phyloP scores from a whole-genome alignment of 2,888 invertebrate species.

The Drosophila tripunctata region DNA sequence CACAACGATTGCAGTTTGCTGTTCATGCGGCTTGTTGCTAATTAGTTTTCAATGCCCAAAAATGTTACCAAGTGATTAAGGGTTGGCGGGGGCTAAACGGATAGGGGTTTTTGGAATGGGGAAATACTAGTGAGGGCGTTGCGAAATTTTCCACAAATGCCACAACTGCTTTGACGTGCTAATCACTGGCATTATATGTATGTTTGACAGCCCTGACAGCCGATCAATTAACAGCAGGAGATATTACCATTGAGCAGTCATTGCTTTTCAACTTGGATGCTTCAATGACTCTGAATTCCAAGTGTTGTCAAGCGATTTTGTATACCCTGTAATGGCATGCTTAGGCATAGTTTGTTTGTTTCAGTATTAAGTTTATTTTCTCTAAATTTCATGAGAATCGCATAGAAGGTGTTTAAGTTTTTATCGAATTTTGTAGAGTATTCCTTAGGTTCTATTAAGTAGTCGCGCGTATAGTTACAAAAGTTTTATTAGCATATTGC shows the following conservation, averaged over 20 bases:
- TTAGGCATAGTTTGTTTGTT: too few species aligned
- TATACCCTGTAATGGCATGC: not conserved
- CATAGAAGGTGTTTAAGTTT: not conserved
- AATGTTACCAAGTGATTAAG: not conserved
- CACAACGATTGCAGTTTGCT: constrained; percentile 18
- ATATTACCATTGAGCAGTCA: not conserved
- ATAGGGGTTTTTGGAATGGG: too few species aligned
- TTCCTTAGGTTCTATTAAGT: too few species aligned
- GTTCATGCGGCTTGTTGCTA: constrained; percentile 41
- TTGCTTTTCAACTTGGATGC: not conserved
- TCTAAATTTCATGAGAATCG: not conserved
- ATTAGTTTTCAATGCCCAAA: constrained; percentile 51
- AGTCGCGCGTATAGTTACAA: too few species aligned
- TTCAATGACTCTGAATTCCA: not conserved
- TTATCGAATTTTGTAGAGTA: too few species aligned
- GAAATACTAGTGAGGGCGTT: too few species aligned
- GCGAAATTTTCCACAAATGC: not conserved
- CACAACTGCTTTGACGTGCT: constrained; percentile 20
- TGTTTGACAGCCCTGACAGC: constrained; percentile 21
- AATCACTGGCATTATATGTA: constrained; percentile 25
- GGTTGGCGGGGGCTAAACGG: not conserved
- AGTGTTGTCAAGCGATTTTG: not conserved
- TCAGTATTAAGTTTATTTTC: not conserved
- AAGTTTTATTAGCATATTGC: too few species aligned
- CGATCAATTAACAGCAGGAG: constrained; percentile 18